Percentiles rank a stretch among this genome's conserved stretches.
Evolutionary conservation across 2,888 invertebrate genomes (phyloP).

Genomic region (Polydrusus tereticollis): DNA sequence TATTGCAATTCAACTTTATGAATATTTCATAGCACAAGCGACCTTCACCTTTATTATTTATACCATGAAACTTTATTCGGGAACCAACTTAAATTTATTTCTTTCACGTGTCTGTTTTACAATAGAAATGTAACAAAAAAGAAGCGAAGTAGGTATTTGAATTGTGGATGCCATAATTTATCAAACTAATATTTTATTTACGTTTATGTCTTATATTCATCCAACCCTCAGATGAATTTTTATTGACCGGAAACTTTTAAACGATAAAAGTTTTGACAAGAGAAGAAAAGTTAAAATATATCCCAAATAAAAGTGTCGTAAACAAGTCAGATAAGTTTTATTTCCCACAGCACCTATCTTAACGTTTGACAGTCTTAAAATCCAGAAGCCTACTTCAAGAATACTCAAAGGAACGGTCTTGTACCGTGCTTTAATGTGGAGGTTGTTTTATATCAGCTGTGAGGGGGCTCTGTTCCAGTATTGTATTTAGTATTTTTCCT

Average conservation of each 20-base stretch:
- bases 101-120: neutral
- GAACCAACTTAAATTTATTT: neutral
- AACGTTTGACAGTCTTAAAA: neutral
- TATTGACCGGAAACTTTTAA: neutral
- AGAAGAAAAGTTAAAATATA: neutral
- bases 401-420: neutral
- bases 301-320: conserved; percentile 7
- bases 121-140: neutral
- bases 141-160: neutral
- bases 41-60: neutral
- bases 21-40: conserved; percentile 8
- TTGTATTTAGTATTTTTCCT: neutral
- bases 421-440: neutral
- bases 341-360: neutral
- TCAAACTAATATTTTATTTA: too few species aligned
- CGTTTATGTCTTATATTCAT: too few species aligned
- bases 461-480: neutral
- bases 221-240: neutral
- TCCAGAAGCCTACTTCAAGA: neutral
- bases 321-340: conserved; percentile 8
- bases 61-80: conserved; percentile 5
- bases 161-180: too few species aligned
- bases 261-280: neutral
- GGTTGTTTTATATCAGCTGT: neutral
- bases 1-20: conserved; percentile 1